These are phyloP conservation scores for Microcebus murinus DNA, from an alignment of 2,113 vertebrate species.

Conservation along the genomic window DNA sequence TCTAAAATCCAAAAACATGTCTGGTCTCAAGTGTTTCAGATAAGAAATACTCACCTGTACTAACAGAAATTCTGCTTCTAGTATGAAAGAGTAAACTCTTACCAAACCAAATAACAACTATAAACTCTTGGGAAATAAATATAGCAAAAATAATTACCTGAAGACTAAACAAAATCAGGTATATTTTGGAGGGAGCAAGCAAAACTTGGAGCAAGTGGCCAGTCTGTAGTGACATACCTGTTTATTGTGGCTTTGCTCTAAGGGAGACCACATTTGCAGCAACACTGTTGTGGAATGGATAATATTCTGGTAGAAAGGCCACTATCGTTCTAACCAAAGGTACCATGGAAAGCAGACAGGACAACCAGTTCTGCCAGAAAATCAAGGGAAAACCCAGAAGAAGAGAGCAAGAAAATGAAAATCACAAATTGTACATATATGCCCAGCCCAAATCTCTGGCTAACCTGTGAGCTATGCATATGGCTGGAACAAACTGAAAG, in stretches of 20 bases:
- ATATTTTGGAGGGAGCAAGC: background rate
- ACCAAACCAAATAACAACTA: background rate
- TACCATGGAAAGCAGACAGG: background rate
- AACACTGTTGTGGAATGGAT: background rate
- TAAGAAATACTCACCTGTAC: background rate
- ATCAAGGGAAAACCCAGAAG: background rate
- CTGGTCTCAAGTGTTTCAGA: background rate
- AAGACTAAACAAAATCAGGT: background rate
- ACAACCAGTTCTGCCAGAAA: background rate
- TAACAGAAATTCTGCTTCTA: background rate
- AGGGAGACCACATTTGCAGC: background rate
- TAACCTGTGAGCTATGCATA: background rate
- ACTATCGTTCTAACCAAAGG: background rate
- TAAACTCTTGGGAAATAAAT: background rate
- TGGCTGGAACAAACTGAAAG: background rate
- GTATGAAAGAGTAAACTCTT: background rate
- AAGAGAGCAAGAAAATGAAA: background rate
- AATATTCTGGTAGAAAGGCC: background rate
- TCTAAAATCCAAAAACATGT: background rate
- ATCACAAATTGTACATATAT: background rate
- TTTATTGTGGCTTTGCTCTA: background rate
- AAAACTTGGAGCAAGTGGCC: background rate
- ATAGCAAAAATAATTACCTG: background rate
- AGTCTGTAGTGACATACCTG: background rate
- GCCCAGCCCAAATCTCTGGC: background rate